Evolutionary conservation across 2,797 vertebrate species (phyloP).

Genomic region (Urosaurus nigricauda): DNA sequence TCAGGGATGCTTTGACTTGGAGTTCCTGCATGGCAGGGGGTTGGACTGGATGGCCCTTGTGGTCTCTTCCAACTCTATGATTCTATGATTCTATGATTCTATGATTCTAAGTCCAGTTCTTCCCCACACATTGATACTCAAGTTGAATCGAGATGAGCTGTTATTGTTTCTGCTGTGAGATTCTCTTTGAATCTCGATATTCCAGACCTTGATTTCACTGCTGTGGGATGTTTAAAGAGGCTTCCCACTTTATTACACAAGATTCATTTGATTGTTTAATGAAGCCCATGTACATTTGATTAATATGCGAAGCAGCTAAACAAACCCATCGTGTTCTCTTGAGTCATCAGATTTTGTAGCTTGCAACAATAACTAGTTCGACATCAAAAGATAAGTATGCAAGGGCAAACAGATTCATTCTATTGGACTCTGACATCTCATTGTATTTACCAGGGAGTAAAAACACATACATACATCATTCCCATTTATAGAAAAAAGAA

Average conservation of each 20-base stretch:
- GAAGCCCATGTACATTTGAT: conserved; percentile 7
- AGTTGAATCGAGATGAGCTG: not conserved
- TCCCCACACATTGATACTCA: not conserved
- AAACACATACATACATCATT: not conserved
- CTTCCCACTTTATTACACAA: conserved; percentile 20
- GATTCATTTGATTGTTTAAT: conserved; percentile 23
- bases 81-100: too few species aligned
- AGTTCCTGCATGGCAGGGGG: too few species aligned
- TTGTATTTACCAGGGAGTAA: not conserved
- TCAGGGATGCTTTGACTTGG: too few species aligned
- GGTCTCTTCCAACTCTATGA: too few species aligned
- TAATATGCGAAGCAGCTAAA: conserved; percentile 11
- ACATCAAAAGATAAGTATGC: not conserved
- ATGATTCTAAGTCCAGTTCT: not conserved
- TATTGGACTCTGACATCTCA: too few species aligned
- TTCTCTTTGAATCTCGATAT: conserved; percentile 19
- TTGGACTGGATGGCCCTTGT: too few species aligned
- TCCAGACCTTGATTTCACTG: conserved; percentile 14
- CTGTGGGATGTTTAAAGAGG: conserved; percentile 18
- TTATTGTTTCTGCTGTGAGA: not conserved
- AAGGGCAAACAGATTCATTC: not conserved
- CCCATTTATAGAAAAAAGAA: not conserved
- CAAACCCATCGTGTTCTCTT: conserved; percentile 12
- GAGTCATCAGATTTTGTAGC: not conserved
- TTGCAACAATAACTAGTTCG: not conserved